Base-by-base conservation (phyloP, 2,888 invertebrate species). In the Mythimna loreyi region DNA sequence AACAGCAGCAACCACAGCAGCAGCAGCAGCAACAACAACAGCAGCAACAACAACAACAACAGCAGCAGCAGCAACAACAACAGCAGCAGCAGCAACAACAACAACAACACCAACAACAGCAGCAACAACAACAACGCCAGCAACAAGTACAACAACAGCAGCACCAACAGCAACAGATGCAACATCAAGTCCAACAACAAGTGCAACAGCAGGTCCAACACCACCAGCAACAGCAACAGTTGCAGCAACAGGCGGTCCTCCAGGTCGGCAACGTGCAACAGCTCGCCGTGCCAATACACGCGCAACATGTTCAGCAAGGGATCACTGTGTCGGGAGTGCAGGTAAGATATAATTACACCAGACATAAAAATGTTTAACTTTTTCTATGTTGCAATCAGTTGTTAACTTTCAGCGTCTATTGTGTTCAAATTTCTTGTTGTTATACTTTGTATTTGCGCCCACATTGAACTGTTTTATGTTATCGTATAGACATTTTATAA, bases 181-280 rank as follows among this genome's bases (percentile, higher is more conserved):
- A 64, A 21, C 81, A 84, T 43, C 86, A 87, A 64, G 89, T 87
- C 0, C 89, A 90, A 8, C 89, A 85, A 7, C 86, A 85, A 75
- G 87, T 89, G 76, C 92, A 91, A n/a, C 73, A 73, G 8, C 89
- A 89, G 13, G 87, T 90, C 36, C 77, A 75, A 23, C 80, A 82
- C 11, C 85, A 82, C 21, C 85, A 85, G 36, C 82, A 87, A 76
- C 84, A 88, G 9, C 87, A 89, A 13, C 87, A 87, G 52, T 83
- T 87, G 8, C 89, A 87, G 82, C 95, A 94, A 78, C 94, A 93
- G 75, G 92, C 91, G 5, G 92, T 94, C 88, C 72, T 95, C 88
- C 94, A 94, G 73, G 95, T 95, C 65, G 93, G 94, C 84, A 90
- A 92, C 74, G 92, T 96, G 84, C 95, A 94, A 77, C 96, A 95